These are phyloP conservation scores for Onychostoma macrolepis DNA, from an alignment of 2,113 vertebrate species.

Conservation along the genomic window DNA sequence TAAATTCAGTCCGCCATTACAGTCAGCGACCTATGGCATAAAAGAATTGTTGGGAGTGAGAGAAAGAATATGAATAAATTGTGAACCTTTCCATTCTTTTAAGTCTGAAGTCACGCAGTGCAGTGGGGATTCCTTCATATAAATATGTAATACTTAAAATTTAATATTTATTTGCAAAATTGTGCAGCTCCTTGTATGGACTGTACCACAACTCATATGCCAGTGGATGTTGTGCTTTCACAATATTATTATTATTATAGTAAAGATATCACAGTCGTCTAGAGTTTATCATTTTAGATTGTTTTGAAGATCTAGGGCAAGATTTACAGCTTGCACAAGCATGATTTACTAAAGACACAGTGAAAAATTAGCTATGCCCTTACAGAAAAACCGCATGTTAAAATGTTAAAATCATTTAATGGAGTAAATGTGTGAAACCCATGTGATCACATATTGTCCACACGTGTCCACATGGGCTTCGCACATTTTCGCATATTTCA, in stretches of 20 bases:
- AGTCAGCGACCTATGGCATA: background rate
- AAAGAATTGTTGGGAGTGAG: background rate
- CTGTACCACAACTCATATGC: background rate
- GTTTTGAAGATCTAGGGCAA: background rate
- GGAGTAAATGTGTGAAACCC: too few species aligned
- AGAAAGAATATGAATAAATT: constrained; percentile 8
- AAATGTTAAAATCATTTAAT: too few species aligned
- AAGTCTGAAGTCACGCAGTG: background rate
- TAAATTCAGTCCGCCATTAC: background rate
- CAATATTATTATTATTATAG: background rate
- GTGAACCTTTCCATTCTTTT: background rate
- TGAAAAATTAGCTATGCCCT: too few species aligned
- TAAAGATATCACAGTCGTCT: background rate
- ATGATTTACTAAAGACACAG: too few species aligned
- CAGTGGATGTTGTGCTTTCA: background rate
- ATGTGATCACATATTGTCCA: too few species aligned
- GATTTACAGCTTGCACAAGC: too few species aligned
- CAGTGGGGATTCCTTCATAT: constrained; percentile 1
- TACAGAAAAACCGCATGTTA: too few species aligned
- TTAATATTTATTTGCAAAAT: background rate
- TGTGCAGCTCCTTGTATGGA: background rate
- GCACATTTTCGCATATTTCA: too few species aligned
- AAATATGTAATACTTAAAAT: background rate
- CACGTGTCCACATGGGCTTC: too few species aligned
- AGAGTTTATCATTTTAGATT: background rate